Conservation (phyloP, 2,888 invertebrate genomes). For the Automeris io region DNA sequence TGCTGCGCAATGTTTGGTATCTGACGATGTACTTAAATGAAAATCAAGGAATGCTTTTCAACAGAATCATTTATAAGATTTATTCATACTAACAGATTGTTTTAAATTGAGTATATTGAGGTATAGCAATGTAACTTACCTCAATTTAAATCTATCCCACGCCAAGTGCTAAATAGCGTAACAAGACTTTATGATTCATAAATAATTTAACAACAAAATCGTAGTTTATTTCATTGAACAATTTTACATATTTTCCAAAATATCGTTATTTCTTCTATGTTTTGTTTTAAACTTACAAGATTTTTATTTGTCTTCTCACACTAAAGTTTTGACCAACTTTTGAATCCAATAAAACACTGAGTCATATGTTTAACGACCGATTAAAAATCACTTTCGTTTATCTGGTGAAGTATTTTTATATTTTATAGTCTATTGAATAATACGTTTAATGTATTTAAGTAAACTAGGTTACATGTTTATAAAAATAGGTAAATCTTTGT, state of each 20-base stretch:
- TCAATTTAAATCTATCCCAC: slow-evolving; percentile 15
- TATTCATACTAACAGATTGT: slow-evolving; percentile 5
- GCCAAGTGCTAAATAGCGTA: slow-evolving; percentile 19
- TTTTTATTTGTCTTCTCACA: not conserved
- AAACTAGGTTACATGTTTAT: slow-evolving; percentile 16
- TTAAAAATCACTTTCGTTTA: slow-evolving; percentile 40
- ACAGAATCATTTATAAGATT: slow-evolving; percentile 8
- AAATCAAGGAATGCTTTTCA: slow-evolving; percentile 8
- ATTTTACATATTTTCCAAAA: slow-evolving; percentile 10
- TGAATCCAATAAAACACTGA: slow-evolving; percentile 27
- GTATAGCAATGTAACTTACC: slow-evolving; percentile 15
- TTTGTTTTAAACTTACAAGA: not conserved
- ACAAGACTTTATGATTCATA: slow-evolving; percentile 20
- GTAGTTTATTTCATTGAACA: slow-evolving; percentile 10
- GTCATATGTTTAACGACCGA: slow-evolving; percentile 37
- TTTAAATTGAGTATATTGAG: slow-evolving; percentile 1
- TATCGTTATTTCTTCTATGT: not conserved
- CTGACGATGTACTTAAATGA: slow-evolving; percentile 8
- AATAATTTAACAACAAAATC: slow-evolving; percentile 22
- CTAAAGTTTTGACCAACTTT: slow-evolving; percentile 18
- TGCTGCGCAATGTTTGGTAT: slow-evolving; percentile 7
- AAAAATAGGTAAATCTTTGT: too few species aligned
- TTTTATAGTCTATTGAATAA: slow-evolving; percentile 44
- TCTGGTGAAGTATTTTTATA: slow-evolving; percentile 28
- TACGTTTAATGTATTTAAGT: slow-evolving; percentile 26